Evolutionary conservation across 1,140 invertebrate genomes (phyloP).

Genomic region (Temnothorax longispinosus): DNA sequence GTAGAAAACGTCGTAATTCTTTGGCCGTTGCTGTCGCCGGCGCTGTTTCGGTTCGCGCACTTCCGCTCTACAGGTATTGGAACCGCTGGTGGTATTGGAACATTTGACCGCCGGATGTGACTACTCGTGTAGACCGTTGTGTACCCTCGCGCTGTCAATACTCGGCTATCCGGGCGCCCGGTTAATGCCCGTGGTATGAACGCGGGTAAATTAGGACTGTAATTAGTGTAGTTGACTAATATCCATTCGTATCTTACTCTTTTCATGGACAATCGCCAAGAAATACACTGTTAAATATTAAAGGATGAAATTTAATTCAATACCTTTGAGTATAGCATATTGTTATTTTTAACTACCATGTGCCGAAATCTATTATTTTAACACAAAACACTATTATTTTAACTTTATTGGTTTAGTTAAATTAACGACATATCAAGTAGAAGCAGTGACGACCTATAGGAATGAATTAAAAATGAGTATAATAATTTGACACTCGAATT

Average conservation of each 20-base stretch:
- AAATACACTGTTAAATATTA: too few species aligned
- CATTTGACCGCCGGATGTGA: slow-evolving; percentile 32
- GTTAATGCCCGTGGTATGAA: not conserved
- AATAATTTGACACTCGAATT: too few species aligned
- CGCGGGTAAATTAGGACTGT: not conserved
- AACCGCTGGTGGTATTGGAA: not conserved
- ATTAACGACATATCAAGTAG: too few species aligned
- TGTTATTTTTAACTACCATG: too few species aligned
- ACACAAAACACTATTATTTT: too few species aligned
- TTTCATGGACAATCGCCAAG: not conserved
- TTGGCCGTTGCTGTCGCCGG: not conserved
- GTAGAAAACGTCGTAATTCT: slow-evolving; percentile 31
- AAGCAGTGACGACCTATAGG: too few species aligned
- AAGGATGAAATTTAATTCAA: too few species aligned
- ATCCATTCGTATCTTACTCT: not conserved
- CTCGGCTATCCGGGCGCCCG: slow-evolving; percentile 26
- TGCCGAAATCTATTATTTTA: too few species aligned
- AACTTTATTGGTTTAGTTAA: too few species aligned
- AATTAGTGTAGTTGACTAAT: slow-evolving; percentile 27
- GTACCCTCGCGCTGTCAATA: slow-evolving; percentile 31
- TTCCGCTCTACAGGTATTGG: not conserved
- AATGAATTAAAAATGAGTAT: too few species aligned
- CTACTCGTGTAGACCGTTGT: slow-evolving; percentile 19
- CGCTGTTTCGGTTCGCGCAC: not conserved
- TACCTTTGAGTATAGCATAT: too few species aligned